A percentile compares a stretch with the other conserved stretches of the same genome.
These are phyloP conservation scores for Aurelia aurita DNA, from an alignment of 30 jellyfish, hydroid and myxozoan species.

Conservation along the genomic window DNA sequence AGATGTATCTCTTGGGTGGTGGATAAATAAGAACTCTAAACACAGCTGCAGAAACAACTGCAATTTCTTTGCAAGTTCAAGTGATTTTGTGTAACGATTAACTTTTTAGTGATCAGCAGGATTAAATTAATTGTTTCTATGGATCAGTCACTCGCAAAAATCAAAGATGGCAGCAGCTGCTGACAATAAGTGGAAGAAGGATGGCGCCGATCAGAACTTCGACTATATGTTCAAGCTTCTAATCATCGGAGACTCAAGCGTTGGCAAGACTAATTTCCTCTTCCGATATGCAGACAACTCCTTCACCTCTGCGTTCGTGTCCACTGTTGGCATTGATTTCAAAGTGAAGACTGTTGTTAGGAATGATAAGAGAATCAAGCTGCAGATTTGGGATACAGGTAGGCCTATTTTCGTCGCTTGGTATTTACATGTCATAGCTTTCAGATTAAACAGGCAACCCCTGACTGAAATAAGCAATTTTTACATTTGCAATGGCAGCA, in stretches of 20 bases:
- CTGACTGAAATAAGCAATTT: too few species aligned
- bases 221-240: conserved; percentile 95
- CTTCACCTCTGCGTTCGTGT: conserved; percentile 96
- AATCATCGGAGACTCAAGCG: conserved; percentile 94
- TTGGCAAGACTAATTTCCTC: conserved; percentile 96
- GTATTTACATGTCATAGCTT: too few species aligned
- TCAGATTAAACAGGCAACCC: too few species aligned
- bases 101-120: too few species aligned
- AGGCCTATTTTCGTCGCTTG: too few species aligned
- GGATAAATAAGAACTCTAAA: too few species aligned
- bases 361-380: conserved; percentile 93
- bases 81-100: too few species aligned
- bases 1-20: too few species aligned
- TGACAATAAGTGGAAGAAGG: conserved; percentile 94
- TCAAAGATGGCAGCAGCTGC: conserved; percentile 93
- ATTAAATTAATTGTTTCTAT: conserved; percentile 9
- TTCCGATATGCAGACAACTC: conserved; percentile 97
- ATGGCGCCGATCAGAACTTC: conserved; percentile 99
- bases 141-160: conserved; percentile 37
- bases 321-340: conserved; percentile 98
- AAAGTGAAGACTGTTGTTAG: conserved; percentile 95
- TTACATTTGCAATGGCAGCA: too few species aligned
- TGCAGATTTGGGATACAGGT: conserved; percentile 99
- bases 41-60: too few species aligned
- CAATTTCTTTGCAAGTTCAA: too few species aligned